phyloP scores from a whole-genome alignment of 2,113 vertebrate genomes.

The Zosterops lateralis region DNA sequence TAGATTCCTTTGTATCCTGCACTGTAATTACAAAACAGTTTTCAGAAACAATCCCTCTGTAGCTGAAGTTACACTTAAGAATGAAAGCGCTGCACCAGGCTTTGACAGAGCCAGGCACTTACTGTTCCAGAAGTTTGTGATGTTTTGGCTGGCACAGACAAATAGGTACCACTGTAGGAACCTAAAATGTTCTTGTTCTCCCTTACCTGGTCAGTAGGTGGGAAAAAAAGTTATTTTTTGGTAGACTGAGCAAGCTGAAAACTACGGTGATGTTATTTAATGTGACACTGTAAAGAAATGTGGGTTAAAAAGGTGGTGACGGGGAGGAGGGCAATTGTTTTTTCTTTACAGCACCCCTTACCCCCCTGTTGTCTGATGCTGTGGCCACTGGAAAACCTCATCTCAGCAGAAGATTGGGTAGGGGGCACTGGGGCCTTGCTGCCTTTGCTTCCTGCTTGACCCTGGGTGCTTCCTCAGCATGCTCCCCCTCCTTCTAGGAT shows the following conservation, averaged over 20 bases:
- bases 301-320: neutral
- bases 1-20: neutral
- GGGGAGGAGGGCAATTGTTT: neutral
- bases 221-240: neutral
- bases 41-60: neutral
- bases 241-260: neutral
- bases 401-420: neutral
- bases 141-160: neutral
- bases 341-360: neutral
- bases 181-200: neutral
- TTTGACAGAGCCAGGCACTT: neutral
- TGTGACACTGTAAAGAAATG: neutral
- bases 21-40: neutral
- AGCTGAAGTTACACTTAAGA: neutral
- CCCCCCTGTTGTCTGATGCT: neutral
- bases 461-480: fast-evolving
- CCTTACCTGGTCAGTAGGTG: neutral
- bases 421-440: neutral
- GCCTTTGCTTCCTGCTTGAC: neutral
- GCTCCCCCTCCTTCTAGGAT: neutral
- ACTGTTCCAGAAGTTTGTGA: neutral
- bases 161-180: neutral
- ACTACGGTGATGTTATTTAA: neutral
- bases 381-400: neutral
- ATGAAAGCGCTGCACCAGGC: neutral